Conservation (phyloP, 2,113 vertebrate species). For the Dolichotis patagonum region DNA sequence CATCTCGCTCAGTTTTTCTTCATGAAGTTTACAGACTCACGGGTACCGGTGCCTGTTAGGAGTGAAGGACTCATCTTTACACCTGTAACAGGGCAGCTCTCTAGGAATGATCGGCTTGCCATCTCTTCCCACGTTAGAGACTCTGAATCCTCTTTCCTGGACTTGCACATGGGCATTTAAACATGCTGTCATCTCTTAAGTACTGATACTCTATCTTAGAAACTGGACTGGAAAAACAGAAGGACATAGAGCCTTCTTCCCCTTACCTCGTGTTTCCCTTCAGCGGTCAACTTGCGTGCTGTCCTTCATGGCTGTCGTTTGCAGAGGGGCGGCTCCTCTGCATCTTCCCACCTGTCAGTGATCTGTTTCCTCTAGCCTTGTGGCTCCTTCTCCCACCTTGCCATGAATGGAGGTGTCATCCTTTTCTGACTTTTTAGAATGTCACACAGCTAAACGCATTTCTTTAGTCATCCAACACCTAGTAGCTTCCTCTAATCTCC, state of each 20-base stretch:
- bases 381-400: not conserved
- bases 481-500: not conserved
- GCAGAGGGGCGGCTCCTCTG: not conserved
- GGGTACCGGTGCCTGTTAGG: not conserved
- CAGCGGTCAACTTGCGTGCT: no score
- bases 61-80: not conserved
- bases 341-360: not conserved
- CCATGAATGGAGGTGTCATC: not conserved
- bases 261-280: not conserved
- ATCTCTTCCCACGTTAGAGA: not conserved
- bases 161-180: not conserved
- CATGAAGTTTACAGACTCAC: not conserved
- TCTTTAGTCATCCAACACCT: not conserved
- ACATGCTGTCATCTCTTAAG: not conserved
- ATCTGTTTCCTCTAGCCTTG: not conserved
- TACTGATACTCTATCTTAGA: not conserved
- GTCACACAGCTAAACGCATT: not conserved
- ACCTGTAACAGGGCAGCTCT: not conserved
- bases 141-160: not conserved
- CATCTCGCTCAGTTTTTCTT: not conserved
- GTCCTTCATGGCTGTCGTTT: not conserved
- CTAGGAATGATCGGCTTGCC: fast-evolving
- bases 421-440: not conserved
- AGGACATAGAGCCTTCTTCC: not conserved
- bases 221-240: not conserved